phyloP scores from a whole-genome alignment of 1,140 invertebrate species.

The Calycopis cecrops region DNA sequence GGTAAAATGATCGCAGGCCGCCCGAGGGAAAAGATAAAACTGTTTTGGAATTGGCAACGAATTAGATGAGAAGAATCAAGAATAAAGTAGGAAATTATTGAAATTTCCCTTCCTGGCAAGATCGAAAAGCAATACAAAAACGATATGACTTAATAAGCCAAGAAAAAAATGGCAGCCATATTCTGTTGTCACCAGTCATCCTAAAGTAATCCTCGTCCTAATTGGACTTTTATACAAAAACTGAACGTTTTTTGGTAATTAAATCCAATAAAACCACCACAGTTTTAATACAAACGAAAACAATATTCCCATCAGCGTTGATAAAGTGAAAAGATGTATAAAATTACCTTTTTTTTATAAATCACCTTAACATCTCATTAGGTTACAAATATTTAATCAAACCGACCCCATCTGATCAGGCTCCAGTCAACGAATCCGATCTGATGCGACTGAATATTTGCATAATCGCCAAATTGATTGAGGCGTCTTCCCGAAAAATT shows the following conservation, averaged over 20 bases:
- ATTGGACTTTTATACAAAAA: background rate
- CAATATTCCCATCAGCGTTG: background rate
- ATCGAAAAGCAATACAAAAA: too few species aligned
- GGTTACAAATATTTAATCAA: background rate
- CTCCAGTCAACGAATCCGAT: constrained; percentile 2
- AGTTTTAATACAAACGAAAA: background rate
- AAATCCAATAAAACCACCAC: background rate
- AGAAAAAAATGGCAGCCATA: too few species aligned
- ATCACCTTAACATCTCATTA: constrained; percentile 9
- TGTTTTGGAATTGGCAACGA: too few species aligned
- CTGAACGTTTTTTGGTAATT: background rate
- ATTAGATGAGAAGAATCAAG: too few species aligned
- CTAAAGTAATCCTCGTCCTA: too few species aligned
- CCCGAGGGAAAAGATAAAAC: too few species aligned
- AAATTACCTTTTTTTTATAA: background rate
- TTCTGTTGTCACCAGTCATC: too few species aligned
- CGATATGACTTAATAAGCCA: too few species aligned
- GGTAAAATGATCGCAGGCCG: too few species aligned
- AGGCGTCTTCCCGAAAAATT: constrained; percentile 50
- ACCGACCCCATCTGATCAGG: constrained; percentile 6
- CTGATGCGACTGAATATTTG: constrained; percentile 37
- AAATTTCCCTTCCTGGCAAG: too few species aligned
- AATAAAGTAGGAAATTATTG: too few species aligned
- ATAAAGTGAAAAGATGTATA: background rate
- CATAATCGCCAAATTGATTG: constrained; percentile 71